Evolutionary conservation across 2,888 invertebrate genomes (phyloP), one percentile per base, ranked within the genome.

Genomic region (Teleogryllus oceanicus): DNA sequence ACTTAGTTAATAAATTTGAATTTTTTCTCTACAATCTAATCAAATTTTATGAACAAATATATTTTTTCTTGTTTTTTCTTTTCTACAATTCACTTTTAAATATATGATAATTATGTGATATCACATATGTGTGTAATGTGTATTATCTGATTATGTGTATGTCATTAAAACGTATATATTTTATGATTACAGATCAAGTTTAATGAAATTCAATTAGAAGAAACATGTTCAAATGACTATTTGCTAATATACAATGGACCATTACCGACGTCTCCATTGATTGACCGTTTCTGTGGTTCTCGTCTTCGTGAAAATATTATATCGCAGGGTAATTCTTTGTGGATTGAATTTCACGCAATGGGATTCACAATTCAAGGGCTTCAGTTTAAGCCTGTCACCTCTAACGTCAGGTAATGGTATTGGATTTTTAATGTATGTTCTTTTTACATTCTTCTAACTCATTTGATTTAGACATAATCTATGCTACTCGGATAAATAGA

Each of bases 311-410:
- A 85, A 24, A 86, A 85, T 16, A 85, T 90, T 11, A 86, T 90
- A 49, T 88, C 90, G 12, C 88, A 89, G 84, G 88, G 88, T 75
- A 89, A 89, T 80, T 85, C 87, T 10, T 85, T 94, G 0, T 91
- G 91, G 87, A 87, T 96, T 74, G 92, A 94, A 84, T 96, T 94
- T 85, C 92, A 92, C 84, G 92, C 0, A 89, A 89, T 78, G 84
- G 78, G 82, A 82, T 74, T 81, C 80, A 13, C 83, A 86, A 81
- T 84, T 83, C 0, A 83, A 83, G 11, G 85, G 84, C 12, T 88
- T 91, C 79, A 86, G 86, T 13, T 83, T 89, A 1, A 81, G 81
- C 2, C 50, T 85, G 0, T 83, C 83, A n/a, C 77, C 83, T 18
- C 85, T 86, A 12, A 74, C 80, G n/a, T 80, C 80, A 83, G 86